Evolutionary conservation across 2,888 invertebrate species (phyloP).

Genomic region (Tridacna crocea): DNA sequence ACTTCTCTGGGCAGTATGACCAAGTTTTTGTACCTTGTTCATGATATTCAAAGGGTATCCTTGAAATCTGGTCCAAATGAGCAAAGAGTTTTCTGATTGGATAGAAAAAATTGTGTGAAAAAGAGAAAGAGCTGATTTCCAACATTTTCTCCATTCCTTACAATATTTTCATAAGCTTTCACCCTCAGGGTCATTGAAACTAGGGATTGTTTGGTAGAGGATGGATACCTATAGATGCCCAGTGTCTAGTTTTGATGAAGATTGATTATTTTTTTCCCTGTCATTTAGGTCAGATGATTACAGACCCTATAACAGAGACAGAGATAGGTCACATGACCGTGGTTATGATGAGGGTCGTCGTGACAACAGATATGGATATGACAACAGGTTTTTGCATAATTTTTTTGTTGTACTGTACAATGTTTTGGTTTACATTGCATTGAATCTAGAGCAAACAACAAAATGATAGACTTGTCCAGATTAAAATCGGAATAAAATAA

Average conservation of each 20-base stretch:
- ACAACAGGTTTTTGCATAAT: constrained; percentile 24
- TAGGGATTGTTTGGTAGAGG: too few species aligned
- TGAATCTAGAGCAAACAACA: neutral
- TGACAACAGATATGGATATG: constrained; percentile 35
- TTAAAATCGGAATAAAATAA: too few species aligned
- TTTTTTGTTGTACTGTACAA: neutral
- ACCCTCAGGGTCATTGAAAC: neutral
- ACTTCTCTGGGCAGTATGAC: too few species aligned
- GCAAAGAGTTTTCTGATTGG: neutral
- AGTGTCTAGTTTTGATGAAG: too few species aligned
- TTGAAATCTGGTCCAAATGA: too few species aligned
- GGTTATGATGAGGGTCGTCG: constrained; percentile 15
- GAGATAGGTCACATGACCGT: constrained; percentile 30
- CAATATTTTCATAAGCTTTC: neutral
- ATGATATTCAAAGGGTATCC: too few species aligned
- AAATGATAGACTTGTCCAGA: neutral
- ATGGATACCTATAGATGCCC: too few species aligned
- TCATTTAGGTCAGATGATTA: constrained; percentile 25
- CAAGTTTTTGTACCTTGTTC: too few species aligned
- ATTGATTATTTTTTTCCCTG: neutral
- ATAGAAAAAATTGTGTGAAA: neutral
- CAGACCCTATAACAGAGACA: constrained; percentile 19
- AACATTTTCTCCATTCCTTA: neutral
- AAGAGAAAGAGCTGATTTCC: neutral
- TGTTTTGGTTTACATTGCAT: neutral